Conservation (phyloP, 2,888 invertebrate species). For the Pemphredon lugubris region DNA sequence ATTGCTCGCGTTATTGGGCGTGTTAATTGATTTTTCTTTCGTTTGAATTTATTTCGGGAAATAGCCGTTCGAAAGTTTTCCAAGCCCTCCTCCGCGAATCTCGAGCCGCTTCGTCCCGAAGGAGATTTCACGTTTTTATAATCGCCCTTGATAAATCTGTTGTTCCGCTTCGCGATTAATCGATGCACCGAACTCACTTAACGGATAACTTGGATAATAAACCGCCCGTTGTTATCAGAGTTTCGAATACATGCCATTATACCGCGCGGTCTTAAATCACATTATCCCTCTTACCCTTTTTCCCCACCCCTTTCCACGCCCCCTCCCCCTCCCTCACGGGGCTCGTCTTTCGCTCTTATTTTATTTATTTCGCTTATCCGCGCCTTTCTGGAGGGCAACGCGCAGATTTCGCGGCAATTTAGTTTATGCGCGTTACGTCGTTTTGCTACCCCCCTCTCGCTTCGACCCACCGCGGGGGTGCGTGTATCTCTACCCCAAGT, state of each 20-base stretch:
- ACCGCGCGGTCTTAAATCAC: conserved; percentile 54
- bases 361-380: conserved; percentile 71
- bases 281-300: conserved; percentile 48
- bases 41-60: conserved; percentile 60
- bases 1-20: conserved; percentile 73
- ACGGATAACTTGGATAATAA: no score
- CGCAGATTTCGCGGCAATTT: conserved; percentile 77
- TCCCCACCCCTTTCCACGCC: conserved; percentile 36
- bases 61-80: conserved; percentile 28
- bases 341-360: conserved; percentile 62
- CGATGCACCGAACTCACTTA: neutral
- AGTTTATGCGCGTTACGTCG: conserved; percentile 74
- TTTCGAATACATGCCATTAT: conserved; percentile 15
- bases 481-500: conserved; percentile 25
- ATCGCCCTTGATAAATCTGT: neutral
- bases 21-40: conserved; percentile 74
- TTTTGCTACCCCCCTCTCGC: conserved; percentile 69
- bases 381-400: conserved; percentile 55
- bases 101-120: conserved; percentile 1
- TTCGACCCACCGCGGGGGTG: no score
- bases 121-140: neutral
- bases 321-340: conserved; percentile 53
- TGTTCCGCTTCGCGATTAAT: neutral
- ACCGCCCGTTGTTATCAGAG: no score
- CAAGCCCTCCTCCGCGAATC: conserved; percentile 19